phyloP scores from a whole-genome alignment of 2,888 invertebrate species.

The Dynastes hyllus region DNA sequence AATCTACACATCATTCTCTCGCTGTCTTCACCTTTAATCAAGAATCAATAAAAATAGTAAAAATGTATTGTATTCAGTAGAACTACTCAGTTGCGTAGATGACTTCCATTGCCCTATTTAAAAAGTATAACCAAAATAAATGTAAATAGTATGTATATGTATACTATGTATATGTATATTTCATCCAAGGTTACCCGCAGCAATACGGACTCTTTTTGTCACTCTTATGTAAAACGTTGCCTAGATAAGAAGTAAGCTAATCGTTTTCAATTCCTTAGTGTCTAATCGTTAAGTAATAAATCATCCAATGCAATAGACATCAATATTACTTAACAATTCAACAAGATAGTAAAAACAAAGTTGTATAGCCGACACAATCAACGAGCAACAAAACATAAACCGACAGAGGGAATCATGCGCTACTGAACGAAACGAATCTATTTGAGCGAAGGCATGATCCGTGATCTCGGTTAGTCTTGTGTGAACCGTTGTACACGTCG shows the following conservation, averaged over 20 bases:
- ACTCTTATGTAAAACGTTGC: background rate
- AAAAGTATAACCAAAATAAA: too few relatives aligned
- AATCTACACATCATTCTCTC: too few relatives aligned
- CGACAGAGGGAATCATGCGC: background rate
- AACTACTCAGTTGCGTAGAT: too few relatives aligned
- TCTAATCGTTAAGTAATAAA: background rate
- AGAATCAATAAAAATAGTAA: too few relatives aligned
- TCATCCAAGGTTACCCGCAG: background rate
- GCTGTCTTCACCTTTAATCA: too few relatives aligned
- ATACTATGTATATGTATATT: background rate
- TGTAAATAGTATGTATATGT: background rate
- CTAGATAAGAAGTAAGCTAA: background rate
- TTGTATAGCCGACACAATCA: background rate
- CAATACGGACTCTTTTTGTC: background rate
- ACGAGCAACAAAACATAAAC: background rate
- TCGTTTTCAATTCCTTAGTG: background rate
- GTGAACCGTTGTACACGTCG: background rate
- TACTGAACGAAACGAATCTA: slow-evolving; percentile 1
- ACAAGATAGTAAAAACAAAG: background rate
- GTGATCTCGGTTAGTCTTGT: background rate
- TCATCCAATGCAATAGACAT: background rate
- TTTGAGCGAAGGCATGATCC: background rate
- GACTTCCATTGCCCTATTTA: too few relatives aligned
- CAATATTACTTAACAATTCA: background rate
- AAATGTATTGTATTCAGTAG: too few relatives aligned